Conservation (phyloP, 1,140 invertebrate species). For the Tenebrio molitor region DNA sequence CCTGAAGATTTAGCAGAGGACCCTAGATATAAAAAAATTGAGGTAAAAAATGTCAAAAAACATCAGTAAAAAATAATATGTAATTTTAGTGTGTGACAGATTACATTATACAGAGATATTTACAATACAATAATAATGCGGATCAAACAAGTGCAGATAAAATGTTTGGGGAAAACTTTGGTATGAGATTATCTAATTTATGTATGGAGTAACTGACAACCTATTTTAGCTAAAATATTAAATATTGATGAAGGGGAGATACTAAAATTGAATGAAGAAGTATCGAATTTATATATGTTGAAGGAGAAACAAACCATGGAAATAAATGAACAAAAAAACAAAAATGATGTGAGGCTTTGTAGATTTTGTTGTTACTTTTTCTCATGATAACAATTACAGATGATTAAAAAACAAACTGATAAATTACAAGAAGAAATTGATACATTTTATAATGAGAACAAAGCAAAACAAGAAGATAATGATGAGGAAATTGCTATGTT, state of each 20-base stretch:
- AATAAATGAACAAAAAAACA: background rate
- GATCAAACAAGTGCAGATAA: conserved; percentile 9
- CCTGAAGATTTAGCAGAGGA: no score
- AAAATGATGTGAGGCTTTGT: conserved; percentile 18
- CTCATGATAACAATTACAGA: background rate
- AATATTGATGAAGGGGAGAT: conserved; percentile 22
- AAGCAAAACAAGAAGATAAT: background rate
- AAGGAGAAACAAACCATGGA: background rate
- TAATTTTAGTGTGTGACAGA: background rate
- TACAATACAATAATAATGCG: background rate
- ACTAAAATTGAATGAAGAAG: background rate
- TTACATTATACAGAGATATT: conserved; percentile 8
- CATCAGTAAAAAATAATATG: background rate
- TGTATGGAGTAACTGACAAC: background rate
- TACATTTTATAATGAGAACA: background rate
- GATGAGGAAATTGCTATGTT: background rate
- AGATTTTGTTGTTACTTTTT: background rate
- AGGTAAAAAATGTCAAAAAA: conserved; percentile 1
- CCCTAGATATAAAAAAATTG: background rate
- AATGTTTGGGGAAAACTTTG: background rate
- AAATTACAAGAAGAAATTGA: conserved; percentile 5
- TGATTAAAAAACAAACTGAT: background rate
- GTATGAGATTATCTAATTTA: background rate
- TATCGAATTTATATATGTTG: background rate
- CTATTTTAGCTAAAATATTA: background rate